Conservation (phyloP, 2,797 vertebrate species). For the Sebastolobus altivelis region DNA sequence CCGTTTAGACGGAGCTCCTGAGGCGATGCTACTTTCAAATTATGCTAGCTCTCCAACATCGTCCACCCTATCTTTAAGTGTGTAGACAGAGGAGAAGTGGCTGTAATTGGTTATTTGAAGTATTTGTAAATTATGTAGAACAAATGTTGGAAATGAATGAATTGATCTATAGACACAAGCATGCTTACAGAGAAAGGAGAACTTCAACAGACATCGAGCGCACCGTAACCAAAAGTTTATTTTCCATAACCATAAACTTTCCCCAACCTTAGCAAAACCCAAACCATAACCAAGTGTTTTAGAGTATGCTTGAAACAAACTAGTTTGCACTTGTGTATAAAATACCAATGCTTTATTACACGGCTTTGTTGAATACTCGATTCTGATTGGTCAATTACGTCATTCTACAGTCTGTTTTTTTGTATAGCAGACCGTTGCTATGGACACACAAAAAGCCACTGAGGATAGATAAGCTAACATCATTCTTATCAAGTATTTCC, state of each 20-base stretch:
- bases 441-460: not conserved
- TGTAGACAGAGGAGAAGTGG: not conserved
- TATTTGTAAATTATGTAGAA: slow-evolving; percentile 4
- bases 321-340: not conserved
- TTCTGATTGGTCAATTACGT: no score
- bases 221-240: not conserved
- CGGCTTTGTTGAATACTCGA: no score
- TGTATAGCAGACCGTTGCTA: no score
- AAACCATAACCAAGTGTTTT: not conserved
- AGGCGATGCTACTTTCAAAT: no score
- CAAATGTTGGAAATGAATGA: not conserved
- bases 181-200: not conserved
- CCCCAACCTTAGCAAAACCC: not conserved
- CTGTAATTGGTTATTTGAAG: not conserved
- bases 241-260: rapidly evolving
- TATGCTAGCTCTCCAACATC: no score
- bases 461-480: not conserved
- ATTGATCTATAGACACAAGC: not conserved
- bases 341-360: no score
- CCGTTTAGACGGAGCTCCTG: no score
- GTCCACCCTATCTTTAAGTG: not conserved
- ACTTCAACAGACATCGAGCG: not conserved
- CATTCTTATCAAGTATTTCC: not conserved
- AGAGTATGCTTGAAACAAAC: not conserved
- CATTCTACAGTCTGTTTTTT: no score